These are phyloP conservation scores for Dendrolimus kikuchii DNA, from an alignment of 1,140 invertebrate species.

Conservation along the genomic window DNA sequence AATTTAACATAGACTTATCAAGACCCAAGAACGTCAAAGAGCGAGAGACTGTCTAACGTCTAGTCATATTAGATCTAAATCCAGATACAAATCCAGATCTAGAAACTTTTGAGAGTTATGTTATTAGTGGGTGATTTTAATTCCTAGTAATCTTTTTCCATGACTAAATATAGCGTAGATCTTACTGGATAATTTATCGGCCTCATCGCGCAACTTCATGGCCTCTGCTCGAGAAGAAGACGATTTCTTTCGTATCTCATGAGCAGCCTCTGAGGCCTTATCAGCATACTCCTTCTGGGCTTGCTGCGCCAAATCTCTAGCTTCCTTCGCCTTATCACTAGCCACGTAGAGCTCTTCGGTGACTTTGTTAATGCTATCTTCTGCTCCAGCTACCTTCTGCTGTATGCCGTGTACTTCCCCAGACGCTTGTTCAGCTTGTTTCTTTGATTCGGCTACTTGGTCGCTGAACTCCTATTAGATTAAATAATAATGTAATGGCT, in stretches of 20 bases:
- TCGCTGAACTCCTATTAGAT: slow-evolving; percentile 83
- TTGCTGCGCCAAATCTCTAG: slow-evolving; percentile 82
- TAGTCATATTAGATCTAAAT: no score
- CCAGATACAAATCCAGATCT: no score
- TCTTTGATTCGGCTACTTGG: slow-evolving; percentile 86
- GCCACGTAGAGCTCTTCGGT: slow-evolving; percentile 79
- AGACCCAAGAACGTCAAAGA: no score
- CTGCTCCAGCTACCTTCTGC: slow-evolving; percentile 70
- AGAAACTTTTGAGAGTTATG: no score
- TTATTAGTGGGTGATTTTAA: no score
- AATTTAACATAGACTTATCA: no score
- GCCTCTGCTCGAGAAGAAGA: slow-evolving; percentile 84
- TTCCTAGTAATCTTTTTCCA: no score
- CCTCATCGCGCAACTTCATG: slow-evolving; percentile 81
- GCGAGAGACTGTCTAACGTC: no score
- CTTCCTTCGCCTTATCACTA: slow-evolving; percentile 83
- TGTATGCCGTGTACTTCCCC: slow-evolving; percentile 83
- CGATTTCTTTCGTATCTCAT: slow-evolving; percentile 83
- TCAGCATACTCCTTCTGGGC: slow-evolving; percentile 83
- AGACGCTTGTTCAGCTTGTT: slow-evolving; percentile 81
- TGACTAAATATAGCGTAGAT: background rate
- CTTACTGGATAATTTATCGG: slow-evolving; percentile 78
- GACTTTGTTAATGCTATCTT: slow-evolving; percentile 75
- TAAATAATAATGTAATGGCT: no score
- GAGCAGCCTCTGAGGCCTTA: slow-evolving; percentile 83